phyloP scores from a whole-genome alignment of 1,140 invertebrate species.

The Laupala kohalensis region DNA sequence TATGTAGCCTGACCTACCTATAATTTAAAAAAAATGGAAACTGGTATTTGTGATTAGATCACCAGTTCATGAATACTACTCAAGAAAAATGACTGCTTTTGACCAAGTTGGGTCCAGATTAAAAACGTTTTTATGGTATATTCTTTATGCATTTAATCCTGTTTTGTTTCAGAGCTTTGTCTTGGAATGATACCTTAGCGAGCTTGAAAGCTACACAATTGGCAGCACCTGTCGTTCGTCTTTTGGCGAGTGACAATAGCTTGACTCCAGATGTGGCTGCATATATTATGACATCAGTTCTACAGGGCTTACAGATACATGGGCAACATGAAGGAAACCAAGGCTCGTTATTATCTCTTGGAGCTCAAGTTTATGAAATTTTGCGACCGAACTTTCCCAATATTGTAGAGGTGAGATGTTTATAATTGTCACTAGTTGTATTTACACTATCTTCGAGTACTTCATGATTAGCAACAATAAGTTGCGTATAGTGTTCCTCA shows the following conservation, averaged over 20 bases:
- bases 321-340: conserved; percentile 78
- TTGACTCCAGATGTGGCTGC: conserved; percentile 48
- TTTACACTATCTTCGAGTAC: background rate
- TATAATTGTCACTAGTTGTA: background rate
- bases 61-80: no score
- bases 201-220: conserved; percentile 62
- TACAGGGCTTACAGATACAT: conserved; percentile 61
- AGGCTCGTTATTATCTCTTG: conserved; percentile 38
- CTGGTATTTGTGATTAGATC: no score
- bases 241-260: conserved; percentile 41
- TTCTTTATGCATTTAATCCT: no score
- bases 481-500: background rate
- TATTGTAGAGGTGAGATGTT: conserved; percentile 33
- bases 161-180: conserved; percentile 48
- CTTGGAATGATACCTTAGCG: conserved; percentile 70
- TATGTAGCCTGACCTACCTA: no score
- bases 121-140: no score
- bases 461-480: background rate
- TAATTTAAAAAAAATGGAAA: no score
- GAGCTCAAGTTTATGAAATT: conserved; percentile 66
- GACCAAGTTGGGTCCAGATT: no score
- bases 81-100: no score
- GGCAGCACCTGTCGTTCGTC: conserved; percentile 48
- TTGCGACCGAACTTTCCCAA: conserved; percentile 59
- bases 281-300: conserved; percentile 54